Evolutionary conservation across 2,113 vertebrate species (phyloP).

Genomic region (Etheostoma cragini): DNA sequence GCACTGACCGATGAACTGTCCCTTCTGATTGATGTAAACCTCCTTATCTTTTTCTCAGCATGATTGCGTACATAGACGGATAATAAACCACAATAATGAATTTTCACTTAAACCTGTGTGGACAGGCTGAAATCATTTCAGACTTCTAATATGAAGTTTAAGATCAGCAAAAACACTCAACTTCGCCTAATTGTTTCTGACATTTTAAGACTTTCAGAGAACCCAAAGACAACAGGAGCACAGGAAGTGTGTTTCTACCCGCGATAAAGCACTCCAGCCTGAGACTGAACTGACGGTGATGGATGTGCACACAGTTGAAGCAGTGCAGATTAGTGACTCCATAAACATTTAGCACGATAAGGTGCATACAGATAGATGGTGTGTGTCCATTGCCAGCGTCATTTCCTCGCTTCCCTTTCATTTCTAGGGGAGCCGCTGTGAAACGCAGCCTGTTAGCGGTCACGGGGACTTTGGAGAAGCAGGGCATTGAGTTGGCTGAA

Average conservation of each 20-base stretch:
- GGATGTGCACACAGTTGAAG: slow-evolving; percentile 6
- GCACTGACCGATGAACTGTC: neutral
- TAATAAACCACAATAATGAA: neutral
- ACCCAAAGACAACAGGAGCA: neutral
- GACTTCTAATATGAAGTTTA: neutral
- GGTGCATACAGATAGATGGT: neutral
- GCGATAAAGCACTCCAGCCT: neutral
- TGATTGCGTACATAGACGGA: neutral
- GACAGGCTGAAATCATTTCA: neutral
- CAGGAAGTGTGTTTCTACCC: neutral
- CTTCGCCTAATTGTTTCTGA: neutral
- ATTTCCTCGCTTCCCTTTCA: no score
- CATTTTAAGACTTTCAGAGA: neutral
- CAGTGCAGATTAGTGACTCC: slow-evolving; percentile 19
- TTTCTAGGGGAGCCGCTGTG: no score
- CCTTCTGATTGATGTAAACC: no score
- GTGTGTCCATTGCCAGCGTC: no score
- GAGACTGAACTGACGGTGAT: slow-evolving; percentile 2
- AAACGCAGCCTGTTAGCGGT: no score
- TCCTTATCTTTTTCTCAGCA: neutral
- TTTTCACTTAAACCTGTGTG: neutral
- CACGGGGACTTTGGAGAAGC: no score
- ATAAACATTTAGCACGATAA: slow-evolving; percentile 12
- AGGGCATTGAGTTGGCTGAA: no score
- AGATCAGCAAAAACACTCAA: neutral